These are phyloP conservation scores for Galerucella calmariensis DNA, from an alignment of 2,888 invertebrate genomes.

Conservation along the genomic window DNA sequence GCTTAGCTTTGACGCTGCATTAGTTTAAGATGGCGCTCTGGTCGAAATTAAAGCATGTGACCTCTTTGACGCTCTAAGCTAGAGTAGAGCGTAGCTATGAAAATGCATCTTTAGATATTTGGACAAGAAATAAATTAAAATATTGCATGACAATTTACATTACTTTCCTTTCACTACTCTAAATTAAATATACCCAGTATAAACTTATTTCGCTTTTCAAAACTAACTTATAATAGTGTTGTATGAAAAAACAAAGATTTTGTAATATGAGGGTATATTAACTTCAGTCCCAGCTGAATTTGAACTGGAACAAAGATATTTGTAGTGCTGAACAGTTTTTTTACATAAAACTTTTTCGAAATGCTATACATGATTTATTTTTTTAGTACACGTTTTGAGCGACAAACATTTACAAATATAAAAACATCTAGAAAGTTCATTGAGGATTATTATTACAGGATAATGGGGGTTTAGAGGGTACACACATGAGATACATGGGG, in stretches of 20 bases:
- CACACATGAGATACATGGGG: constrained; percentile 20
- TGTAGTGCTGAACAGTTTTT: constrained; percentile 3
- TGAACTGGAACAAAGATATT: background rate
- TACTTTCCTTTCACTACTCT: too few species aligned
- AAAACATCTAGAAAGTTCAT: constrained; percentile 61
- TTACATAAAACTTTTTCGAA: constrained; percentile 6
- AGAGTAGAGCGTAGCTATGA: too few species aligned
- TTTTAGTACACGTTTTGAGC: constrained; percentile 63
- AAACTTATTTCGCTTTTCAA: too few species aligned
- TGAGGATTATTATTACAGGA: constrained; percentile 34
- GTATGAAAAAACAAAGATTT: background rate
- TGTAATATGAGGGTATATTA: background rate
- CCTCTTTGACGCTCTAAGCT: too few species aligned
- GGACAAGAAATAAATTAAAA: too few species aligned
- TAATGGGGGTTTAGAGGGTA: constrained; percentile 14
- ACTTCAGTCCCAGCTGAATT: background rate
- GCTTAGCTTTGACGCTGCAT: too few species aligned
- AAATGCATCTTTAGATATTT: too few species aligned
- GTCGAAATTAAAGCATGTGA: too few species aligned
- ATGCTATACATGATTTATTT: constrained; percentile 45
- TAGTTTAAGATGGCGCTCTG: too few species aligned
- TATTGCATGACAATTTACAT: too few species aligned
- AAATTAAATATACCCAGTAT: too few species aligned
- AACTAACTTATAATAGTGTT: background rate
- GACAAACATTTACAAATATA: constrained; percentile 63